Percentiles rank a stretch among this genome's conserved stretches.
Conservation (phyloP, 2,888 invertebrate genomes). For the Caenorhabditis angaria region DNA sequence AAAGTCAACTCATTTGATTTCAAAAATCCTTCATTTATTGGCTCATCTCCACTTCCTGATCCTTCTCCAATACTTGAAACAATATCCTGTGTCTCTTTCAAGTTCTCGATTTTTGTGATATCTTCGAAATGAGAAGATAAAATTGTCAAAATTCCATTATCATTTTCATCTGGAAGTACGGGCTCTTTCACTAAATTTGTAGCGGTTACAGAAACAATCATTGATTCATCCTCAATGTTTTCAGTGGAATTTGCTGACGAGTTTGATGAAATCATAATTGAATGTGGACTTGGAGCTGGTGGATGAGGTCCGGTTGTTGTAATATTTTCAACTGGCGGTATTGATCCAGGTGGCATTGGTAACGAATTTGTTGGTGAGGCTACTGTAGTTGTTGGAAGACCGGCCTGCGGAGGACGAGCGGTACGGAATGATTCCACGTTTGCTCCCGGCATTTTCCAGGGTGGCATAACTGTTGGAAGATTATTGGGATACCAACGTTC, state of each 20-base stretch:
- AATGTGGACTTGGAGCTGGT: conserved; percentile 14
- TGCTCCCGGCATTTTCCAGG: conserved; percentile 50
- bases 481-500: conserved; percentile 53
- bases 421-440: conserved; percentile 46
- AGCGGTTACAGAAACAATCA: conserved; percentile 31
- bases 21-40: background rate
- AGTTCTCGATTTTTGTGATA: conserved; percentile 34
- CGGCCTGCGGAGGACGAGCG: conserved; percentile 31
- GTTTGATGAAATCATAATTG: conserved; percentile 6
- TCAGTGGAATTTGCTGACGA: conserved; percentile 1
- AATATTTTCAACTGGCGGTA: background rate
- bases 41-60: conserved; percentile 13
- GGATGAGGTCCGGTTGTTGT: conserved; percentile 26
- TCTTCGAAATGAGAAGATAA: conserved; percentile 37
- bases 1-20: conserved; percentile 4
- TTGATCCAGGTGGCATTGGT: conserved; percentile 37
- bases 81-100: conserved; percentile 12
- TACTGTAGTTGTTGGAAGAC: conserved; percentile 18
- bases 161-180: conserved; percentile 9
- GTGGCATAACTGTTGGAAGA: conserved; percentile 52
- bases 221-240: conserved; percentile 14
- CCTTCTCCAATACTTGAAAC: conserved; percentile 6
- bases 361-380: conserved; percentile 23
- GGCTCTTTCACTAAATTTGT: conserved; percentile 14
- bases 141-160: conserved; percentile 29